Conservation (phyloP, 2,797 vertebrate genomes). For the Trichosurus vulpecula region DNA sequence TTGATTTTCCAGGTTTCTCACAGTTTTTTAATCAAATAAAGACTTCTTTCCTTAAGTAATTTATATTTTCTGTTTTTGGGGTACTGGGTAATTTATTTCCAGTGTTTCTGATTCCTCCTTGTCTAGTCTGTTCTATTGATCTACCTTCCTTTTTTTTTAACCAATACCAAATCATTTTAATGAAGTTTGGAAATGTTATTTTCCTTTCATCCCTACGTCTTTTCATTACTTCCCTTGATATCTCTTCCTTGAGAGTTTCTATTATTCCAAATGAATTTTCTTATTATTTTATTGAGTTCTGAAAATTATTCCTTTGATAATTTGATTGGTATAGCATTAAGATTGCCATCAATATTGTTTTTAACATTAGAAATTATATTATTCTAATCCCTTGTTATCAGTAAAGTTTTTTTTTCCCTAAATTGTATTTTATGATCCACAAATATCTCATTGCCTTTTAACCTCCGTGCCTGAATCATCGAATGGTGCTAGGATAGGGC, state of each 20-base stretch:
- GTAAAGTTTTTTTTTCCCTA: background rate
- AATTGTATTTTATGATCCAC: background rate
- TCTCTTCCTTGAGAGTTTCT: background rate
- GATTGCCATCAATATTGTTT: background rate
- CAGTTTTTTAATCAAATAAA: background rate
- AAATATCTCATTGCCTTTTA: background rate
- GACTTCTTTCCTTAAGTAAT: background rate
- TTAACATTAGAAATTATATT: background rate
- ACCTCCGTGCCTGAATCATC: background rate
- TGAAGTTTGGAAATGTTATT: background rate
- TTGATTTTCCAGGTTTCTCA: too few species aligned
- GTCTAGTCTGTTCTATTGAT: background rate
- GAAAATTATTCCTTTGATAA: background rate
- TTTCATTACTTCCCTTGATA: background rate
- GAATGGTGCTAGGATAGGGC: background rate
- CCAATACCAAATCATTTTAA: background rate
- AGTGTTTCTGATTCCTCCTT: background rate
- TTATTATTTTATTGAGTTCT: background rate
- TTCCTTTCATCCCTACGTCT: background rate
- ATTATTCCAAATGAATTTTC: background rate
- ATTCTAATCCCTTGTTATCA: background rate
- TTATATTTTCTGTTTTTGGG: background rate
- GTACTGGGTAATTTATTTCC: background rate
- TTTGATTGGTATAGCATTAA: background rate
- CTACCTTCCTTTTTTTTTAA: background rate